Base-by-base conservation (phyloP, 2,797 vertebrate genomes). In the Natrix natrix region DNA sequence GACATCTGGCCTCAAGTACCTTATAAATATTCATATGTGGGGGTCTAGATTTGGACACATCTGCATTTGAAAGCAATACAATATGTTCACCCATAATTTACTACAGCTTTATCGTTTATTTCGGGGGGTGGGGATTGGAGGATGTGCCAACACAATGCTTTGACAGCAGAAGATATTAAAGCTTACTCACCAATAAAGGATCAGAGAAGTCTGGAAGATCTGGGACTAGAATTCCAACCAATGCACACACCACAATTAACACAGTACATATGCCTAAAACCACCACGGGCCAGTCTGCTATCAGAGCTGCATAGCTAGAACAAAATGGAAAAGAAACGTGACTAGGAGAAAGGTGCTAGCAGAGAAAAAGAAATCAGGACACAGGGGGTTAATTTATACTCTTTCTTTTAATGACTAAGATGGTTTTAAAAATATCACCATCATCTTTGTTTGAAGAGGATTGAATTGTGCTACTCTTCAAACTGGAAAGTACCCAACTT, bases 201-300 rank as follows among this genome's bases (percentile, higher is more conserved):
- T 99, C 98, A 3, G 99, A 99, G 97, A 99, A 99, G 95, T 99
- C 99, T 0, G 99, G 99, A 93, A 99, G 98, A 94, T 99, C 99
- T 0, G 99, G 99, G 28, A 99, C 99, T 43, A 99, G 96, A 87
- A 99, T 97, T 26, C 99, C 99, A 57, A 99, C 98, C 14, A 99
- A 97, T 0, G 99, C 99, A 88, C 99, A 99, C 52, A 99, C 97
- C 91, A 99, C 99, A 0, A 99, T 99, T 92, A 99, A 97, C 93
- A 99, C 98, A 0, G 99, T 99, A 95, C 99, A 99, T 96, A 99
- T 98, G 12, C 99, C 99, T 94, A 99, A 97, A 88, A 99, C 99
- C 93, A 99, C 99, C 96, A 99, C 99, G 0, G 99, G 99, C 99
- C 99, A 99, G 97, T 99, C 99, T 0, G 99, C 99, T 88, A 99